Conservation (phyloP, 2,113 vertebrate species). For the Oncorhynchus clarkii region DNA sequence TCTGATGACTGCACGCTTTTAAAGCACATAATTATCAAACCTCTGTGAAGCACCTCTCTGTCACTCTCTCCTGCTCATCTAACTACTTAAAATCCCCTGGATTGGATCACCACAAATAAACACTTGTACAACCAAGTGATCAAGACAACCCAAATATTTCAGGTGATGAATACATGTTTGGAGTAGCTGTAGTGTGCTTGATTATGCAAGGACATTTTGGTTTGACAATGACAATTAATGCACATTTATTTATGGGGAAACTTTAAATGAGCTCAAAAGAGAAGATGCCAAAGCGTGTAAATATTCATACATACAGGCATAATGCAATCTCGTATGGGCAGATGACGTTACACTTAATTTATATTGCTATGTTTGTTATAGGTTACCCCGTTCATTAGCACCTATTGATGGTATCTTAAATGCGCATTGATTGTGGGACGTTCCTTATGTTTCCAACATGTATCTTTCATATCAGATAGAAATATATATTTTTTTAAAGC, state of each 20-base stretch:
- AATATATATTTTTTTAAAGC: too few species aligned
- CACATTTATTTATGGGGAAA: neutral
- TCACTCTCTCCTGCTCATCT: slow-evolving; percentile 32
- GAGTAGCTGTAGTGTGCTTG: slow-evolving; percentile 14
- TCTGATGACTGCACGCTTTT: slow-evolving; percentile 19
- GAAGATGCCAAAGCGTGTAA: neutral
- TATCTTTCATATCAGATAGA: too few species aligned
- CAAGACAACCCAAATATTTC: slow-evolving; percentile 19
- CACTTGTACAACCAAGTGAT: slow-evolving; percentile 24
- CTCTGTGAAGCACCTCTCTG: slow-evolving; percentile 26
- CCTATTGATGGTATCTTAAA: too few species aligned
- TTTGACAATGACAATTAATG: neutral
- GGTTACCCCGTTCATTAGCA: too few species aligned
- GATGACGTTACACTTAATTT: too few species aligned
- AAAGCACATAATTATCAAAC: slow-evolving; percentile 20
- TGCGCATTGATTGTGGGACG: too few species aligned
- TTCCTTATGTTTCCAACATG: too few species aligned
- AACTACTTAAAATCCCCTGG: slow-evolving; percentile 1
- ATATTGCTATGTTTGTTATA: too few species aligned
- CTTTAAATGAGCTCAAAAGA: neutral
- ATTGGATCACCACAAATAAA: slow-evolving; percentile 28
- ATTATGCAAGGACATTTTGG: slow-evolving; percentile 27
- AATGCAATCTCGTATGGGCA: too few species aligned
- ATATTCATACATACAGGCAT: too few species aligned
- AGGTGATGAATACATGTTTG: slow-evolving; percentile 11